Conservation (phyloP, 2,888 invertebrate species). For the Eupithecia insigniata region DNA sequence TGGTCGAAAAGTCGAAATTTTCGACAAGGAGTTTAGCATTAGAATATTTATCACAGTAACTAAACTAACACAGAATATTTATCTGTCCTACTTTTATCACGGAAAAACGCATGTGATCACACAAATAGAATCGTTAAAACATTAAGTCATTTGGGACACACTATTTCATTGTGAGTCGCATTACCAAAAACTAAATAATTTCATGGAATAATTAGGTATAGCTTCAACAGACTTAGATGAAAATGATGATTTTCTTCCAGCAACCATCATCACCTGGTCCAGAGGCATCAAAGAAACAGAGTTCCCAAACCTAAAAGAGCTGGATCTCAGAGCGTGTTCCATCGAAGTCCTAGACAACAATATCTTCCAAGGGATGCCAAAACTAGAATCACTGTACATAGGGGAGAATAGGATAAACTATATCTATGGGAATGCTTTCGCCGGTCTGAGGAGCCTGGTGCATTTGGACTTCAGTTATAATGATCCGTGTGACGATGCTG, state of each 20-base stretch:
- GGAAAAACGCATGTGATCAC: too few species aligned
- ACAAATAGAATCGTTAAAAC: too few species aligned
- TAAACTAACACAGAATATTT: too few species aligned
- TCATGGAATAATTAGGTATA: too few species aligned
- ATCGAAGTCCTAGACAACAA: conserved; percentile 73
- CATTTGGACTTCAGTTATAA: conserved; percentile 84
- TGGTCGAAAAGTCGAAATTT: too few species aligned
- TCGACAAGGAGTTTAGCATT: too few species aligned
- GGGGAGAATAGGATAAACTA: conserved; percentile 79
- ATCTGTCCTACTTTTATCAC: too few species aligned
- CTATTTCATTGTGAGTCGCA: too few species aligned
- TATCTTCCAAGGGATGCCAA: conserved; percentile 75
- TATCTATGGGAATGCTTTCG: conserved; percentile 71
- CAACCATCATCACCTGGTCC: conserved; percentile 58
- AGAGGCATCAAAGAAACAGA: conserved; percentile 51
- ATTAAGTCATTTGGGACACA: too few species aligned
- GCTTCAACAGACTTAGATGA: background rate
- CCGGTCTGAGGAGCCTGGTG: conserved; percentile 62
- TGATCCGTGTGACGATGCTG: conserved; percentile 45
- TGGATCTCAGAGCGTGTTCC: conserved; percentile 84
- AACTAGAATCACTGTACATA: conserved; percentile 78
- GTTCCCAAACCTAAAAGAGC: conserved; percentile 73
- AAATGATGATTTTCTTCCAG: conserved; percentile 33
- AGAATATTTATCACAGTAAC: too few species aligned
- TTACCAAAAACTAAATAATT: too few species aligned